Evolutionary conservation across 2,797 vertebrate species (phyloP), one percentile per base, ranked within the genome.

Genomic region (Myotis daubentonii): DNA sequence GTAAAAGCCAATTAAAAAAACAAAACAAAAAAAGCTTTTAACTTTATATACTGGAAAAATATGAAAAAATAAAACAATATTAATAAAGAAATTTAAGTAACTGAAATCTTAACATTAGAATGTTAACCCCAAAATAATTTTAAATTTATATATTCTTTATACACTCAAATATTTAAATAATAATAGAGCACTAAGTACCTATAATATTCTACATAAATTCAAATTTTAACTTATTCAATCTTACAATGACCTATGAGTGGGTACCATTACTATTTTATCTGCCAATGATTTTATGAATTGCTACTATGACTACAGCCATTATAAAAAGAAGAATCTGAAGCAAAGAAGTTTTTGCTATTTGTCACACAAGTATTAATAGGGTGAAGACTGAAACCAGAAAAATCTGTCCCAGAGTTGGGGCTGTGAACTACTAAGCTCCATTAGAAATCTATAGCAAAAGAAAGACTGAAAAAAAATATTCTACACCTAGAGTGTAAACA

Each of bases 21-120:
- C 3, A 47, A 70, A 23, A 17, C 28, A 62, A 47, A 36, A 65
- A 53, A 23, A 76, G 9, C 19, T 1, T 44, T 23, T 44, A 3
- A 22, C 0, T 20, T 10, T 60, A 28, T 68, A 36, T 74, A 11
- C 65, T 93, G 17, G 30, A 82, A 86, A 86, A 89, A 68, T 74
- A 79, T 53, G 1, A 12, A 55, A 53, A 57, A 88, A 66, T 76
- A 72, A 91, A 53, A 30, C 4, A 78, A 25, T 65, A 89, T 79
- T 66, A 25, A 5, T 82, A 86, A 92, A 82, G 6, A 80, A n/a
- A 75, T 71, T 90, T 86, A 93, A 79, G 79, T n/a, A 86, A 83
- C 13, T 68, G 5, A 94, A 62, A 72, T 66, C 2, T 79, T 68
- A 84, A 84, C 13, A 62, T 80, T 85, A 92, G 12, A 74, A 89